A percentile compares a stretch with the other conserved stretches of the same genome.
Evolutionary conservation across 2,113 vertebrate species (phyloP).

Genomic region (Pteruthius melanotis): DNA sequence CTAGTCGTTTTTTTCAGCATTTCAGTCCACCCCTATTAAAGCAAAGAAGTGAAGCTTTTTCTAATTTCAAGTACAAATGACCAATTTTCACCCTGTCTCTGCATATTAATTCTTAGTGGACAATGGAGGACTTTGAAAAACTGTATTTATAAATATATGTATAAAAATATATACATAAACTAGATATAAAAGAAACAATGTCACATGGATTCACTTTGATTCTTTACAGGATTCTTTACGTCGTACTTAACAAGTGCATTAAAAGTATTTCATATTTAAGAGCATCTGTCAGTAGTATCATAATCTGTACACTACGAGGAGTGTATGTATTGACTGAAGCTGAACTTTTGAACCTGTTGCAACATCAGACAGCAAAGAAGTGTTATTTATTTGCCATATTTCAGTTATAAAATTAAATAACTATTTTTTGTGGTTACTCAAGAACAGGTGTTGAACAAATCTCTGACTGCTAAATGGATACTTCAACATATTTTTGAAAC

Average conservation of each 20-base stretch:
- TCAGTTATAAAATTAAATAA: slow-evolving; percentile 72
- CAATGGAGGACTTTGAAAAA: not conserved
- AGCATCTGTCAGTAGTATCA: slow-evolving; percentile 10
- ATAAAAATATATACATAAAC: not conserved
- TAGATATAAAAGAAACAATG: not conserved
- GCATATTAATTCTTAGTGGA: not conserved
- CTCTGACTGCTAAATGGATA: slow-evolving; percentile 63
- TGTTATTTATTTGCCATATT: slow-evolving; percentile 68
- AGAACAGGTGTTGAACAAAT: slow-evolving; percentile 57
- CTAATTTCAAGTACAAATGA: not conserved
- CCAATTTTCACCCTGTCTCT: not conserved
- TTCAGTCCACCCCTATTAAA: not conserved
- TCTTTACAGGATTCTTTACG: not conserved
- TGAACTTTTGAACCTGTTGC: slow-evolving; percentile 76
- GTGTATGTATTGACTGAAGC: slow-evolving; percentile 49
- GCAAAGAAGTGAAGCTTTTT: not conserved
- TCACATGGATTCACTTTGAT: not conserved
- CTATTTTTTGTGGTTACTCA: slow-evolving; percentile 58
- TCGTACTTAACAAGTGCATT: slow-evolving; percentile 15
- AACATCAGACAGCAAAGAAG: slow-evolving; percentile 52
- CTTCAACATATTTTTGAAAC: slow-evolving; percentile 58
- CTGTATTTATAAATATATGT: not conserved
- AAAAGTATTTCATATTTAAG: slow-evolving; percentile 60
- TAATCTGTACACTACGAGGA: slow-evolving; percentile 22
- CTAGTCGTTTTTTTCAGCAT: not conserved